Percentiles rank a stretch among this genome's conserved stretches.
phyloP scores from a whole-genome alignment of 2,797 vertebrate species.

The Acrocephalus scirpaceus region DNA sequence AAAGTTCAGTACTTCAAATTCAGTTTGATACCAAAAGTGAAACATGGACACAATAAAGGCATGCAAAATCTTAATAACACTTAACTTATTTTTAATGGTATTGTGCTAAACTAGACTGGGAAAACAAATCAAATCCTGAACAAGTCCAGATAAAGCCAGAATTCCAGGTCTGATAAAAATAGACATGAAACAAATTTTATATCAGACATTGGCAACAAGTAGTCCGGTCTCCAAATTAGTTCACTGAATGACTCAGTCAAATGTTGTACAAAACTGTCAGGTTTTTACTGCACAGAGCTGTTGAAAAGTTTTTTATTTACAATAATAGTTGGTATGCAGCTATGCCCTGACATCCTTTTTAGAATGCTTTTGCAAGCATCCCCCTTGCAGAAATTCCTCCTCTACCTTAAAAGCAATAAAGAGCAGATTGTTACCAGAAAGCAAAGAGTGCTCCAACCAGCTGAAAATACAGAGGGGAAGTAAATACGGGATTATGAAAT shows the following conservation, averaged over 20 bases:
- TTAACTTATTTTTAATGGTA: background rate
- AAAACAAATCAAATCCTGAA: background rate
- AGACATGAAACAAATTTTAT: background rate
- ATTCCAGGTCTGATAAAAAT: background rate
- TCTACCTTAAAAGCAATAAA: background rate
- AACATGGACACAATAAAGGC: fast-evolving
- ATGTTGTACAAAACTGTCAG: background rate
- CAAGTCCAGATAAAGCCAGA: background rate
- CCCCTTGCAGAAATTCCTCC: background rate
- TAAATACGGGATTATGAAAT: background rate
- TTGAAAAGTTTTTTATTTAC: background rate
- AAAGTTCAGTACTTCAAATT: background rate
- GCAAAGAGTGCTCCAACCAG: background rate
- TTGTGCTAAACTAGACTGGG: background rate
- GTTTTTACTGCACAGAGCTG: background rate
- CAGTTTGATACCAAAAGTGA: background rate
- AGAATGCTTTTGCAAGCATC: background rate
- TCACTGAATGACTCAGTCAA: background rate
- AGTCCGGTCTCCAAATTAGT: background rate
- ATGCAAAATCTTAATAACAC: background rate
- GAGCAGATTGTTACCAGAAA: background rate
- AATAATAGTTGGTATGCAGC: background rate
- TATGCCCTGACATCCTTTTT: background rate
- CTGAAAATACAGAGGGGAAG: background rate
- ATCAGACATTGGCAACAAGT: background rate